Evolutionary conservation across 1,140 invertebrate genomes (phyloP).

Genomic region (Drosophila gunungcola): DNA sequence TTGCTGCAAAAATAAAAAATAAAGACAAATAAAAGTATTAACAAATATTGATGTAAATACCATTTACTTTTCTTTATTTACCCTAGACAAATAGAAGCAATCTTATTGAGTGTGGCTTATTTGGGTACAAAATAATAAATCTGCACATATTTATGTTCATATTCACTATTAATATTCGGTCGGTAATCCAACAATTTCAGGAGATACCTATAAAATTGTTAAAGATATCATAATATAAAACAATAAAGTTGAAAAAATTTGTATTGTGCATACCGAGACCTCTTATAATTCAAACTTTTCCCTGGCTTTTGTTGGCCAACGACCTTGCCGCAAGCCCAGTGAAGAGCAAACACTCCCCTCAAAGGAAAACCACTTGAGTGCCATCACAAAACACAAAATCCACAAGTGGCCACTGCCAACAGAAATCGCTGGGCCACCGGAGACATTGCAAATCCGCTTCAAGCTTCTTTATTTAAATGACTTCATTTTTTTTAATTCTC

Average conservation of each 20-base stretch:
- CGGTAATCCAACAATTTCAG: not conserved
- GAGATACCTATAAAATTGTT: not conserved
- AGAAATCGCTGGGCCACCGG: constrained; percentile 28
- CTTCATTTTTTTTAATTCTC: constrained; percentile 8
- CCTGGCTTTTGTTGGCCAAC: constrained; percentile 21
- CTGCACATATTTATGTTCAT: constrained; percentile 4
- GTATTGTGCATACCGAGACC: not conserved
- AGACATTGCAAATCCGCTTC: constrained; percentile 34
- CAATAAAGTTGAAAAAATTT: not conserved
- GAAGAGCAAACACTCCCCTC: constrained; percentile 36
- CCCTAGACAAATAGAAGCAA: constrained; percentile 34
- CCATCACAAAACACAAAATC: constrained; percentile 30
- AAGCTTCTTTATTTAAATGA: constrained; percentile 40
- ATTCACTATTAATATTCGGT: constrained; percentile 9
- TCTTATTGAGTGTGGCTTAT: constrained; percentile 31
- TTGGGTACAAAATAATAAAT: constrained; percentile 34
- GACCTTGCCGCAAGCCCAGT: constrained; percentile 29
- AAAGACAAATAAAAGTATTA: constrained; percentile 47
- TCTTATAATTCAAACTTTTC: not conserved
- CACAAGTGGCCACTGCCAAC: constrained; percentile 61
- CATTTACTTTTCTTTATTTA: constrained; percentile 40
- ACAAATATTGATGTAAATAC: constrained; percentile 46
- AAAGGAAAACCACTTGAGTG: constrained; percentile 32
- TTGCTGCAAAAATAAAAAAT: constrained; percentile 17
- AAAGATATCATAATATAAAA: too few species aligned